Evolutionary conservation across 2,888 invertebrate genomes (phyloP).

Genomic region (Dendrolimus houi): DNA sequence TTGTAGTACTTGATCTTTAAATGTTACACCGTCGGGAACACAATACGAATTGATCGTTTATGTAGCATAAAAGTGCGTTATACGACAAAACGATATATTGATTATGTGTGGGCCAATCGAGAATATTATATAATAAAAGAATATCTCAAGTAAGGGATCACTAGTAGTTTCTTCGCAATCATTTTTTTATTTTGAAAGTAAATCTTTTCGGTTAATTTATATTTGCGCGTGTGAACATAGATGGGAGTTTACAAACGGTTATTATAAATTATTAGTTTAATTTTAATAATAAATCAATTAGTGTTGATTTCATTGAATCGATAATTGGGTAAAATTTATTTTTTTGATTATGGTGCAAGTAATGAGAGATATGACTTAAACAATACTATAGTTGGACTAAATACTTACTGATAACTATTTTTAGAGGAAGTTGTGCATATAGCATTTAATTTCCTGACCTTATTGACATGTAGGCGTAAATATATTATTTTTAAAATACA

Average conservation of each 20-base stretch:
- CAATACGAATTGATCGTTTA: constrained; percentile 41
- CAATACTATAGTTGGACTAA: too few relatives aligned
- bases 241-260: constrained; percentile 15
- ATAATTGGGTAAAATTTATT: neutral
- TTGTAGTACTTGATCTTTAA: constrained; percentile 46
- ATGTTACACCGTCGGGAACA: constrained; percentile 46
- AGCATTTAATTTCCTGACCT: too few relatives aligned
- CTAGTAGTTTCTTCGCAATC: constrained; percentile 54
- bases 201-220: constrained; percentile 32
- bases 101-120: constrained; percentile 62
- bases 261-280: neutral
- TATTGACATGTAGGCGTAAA: too few relatives aligned
- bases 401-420: too few relatives aligned
- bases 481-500: too few relatives aligned
- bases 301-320: neutral
- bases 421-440: too few relatives aligned
- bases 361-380: neutral
- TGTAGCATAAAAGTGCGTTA: constrained; percentile 35
- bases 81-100: constrained; percentile 38
- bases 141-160: constrained; percentile 67
- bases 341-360: neutral
- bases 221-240: constrained; percentile 26
- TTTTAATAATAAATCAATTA: neutral
- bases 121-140: constrained; percentile 33
- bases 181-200: constrained; percentile 23